These are phyloP conservation scores for Porites cylindrica DNA, from an alignment of 92 coral and sea anemone species.

Conservation along the genomic window DNA sequence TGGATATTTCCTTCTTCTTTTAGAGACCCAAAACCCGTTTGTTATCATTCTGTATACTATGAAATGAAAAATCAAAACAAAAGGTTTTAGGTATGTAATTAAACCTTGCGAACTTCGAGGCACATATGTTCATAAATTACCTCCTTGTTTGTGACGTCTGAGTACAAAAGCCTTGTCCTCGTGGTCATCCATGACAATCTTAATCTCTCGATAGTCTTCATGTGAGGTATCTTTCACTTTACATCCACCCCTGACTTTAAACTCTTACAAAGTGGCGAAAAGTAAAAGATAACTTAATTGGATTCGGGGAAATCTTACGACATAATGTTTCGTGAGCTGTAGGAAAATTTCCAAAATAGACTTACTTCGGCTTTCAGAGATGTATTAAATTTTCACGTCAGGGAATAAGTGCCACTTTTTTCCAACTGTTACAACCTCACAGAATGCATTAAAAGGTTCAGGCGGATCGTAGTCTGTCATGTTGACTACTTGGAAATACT, in stretches of 20 bases:
- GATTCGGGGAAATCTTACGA: too few relatives aligned
- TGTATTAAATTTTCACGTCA: not conserved
- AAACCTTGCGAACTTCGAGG: too few relatives aligned
- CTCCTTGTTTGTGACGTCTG: not conserved
- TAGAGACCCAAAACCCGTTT: not conserved
- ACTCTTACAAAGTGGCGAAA: not conserved
- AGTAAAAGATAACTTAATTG: too few relatives aligned
- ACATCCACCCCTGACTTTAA: not conserved
- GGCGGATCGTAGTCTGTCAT: not conserved
- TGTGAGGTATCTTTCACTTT: not conserved
- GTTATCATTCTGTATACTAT: not conserved
- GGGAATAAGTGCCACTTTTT: not conserved
- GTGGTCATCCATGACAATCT: not conserved
- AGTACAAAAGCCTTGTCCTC: not conserved
- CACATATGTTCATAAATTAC: not conserved
- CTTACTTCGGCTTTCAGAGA: not conserved
- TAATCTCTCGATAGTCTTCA: not conserved
- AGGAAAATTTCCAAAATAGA: not conserved
- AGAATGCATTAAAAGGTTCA: not conserved
- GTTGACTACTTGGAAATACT: not conserved
- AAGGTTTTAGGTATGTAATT: not conserved
- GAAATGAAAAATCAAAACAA: too few relatives aligned
- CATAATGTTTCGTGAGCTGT: not conserved
- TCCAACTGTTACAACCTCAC: not conserved
- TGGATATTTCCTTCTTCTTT: too few relatives aligned